Evolutionary conservation across 35 echinoderm and acorn worm species (phyloP).

Genomic region (Anneissia japonica): DNA sequence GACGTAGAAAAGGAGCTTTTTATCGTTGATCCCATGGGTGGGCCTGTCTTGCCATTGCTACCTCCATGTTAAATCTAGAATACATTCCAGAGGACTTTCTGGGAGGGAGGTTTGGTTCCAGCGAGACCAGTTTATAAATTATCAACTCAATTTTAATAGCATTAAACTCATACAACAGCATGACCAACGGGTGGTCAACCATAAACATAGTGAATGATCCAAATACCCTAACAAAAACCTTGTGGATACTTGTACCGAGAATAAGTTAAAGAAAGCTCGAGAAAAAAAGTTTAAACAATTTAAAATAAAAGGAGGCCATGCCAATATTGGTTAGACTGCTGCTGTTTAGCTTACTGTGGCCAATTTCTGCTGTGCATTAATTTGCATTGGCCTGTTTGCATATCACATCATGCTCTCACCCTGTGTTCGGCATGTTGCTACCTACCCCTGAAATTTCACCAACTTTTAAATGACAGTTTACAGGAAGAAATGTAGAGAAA

Average conservation of each 20-base stretch:
- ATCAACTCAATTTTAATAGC: background rate
- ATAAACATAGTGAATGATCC: background rate
- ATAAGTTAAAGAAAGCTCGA: no score
- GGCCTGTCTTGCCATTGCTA: background rate
- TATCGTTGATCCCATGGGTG: background rate
- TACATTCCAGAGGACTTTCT: slow-evolving; percentile 6
- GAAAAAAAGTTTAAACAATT: no score
- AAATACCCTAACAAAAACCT: background rate
- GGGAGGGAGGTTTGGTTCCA: slow-evolving; percentile 12
- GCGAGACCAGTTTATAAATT: slow-evolving; percentile 23
- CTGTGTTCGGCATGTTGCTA: no score
- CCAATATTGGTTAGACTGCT: no score
- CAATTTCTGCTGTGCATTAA: no score
- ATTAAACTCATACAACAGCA: background rate
- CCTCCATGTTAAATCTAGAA: background rate
- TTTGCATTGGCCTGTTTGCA: no score
- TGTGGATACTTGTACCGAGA: background rate
- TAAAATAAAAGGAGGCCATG: no score
- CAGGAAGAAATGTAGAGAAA: no score
- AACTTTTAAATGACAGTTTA: no score
- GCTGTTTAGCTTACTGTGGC: no score
- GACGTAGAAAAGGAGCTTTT: slow-evolving; percentile 67
- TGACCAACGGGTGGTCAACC: background rate
- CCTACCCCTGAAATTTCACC: no score
- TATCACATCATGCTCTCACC: no score